A percentile compares a stretch with the other conserved stretches of the same genome.
phyloP scores from a whole-genome alignment of 2,888 invertebrate species.

The Agrypnus murinus region DNA sequence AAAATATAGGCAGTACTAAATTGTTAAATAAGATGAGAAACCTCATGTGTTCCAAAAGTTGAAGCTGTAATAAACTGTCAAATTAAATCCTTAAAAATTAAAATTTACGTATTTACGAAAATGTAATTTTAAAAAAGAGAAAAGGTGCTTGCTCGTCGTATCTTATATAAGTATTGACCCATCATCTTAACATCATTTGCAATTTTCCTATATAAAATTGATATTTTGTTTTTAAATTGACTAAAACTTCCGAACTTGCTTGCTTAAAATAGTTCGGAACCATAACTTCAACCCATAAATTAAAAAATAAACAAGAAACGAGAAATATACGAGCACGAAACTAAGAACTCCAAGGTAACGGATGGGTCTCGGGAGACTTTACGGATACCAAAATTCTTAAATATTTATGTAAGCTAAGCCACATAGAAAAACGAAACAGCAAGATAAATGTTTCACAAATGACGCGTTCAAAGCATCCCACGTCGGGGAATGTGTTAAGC shows the following conservation, averaged over 20 bases:
- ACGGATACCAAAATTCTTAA: constrained; percentile 19
- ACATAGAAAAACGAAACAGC: constrained; percentile 7
- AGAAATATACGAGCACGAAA: constrained; percentile 29
- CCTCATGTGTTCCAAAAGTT: constrained; percentile 2
- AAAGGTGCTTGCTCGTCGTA: neutral
- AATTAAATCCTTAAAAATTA: neutral
- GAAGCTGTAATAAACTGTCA: neutral
- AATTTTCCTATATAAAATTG: too few species aligned
- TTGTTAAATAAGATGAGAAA: too few species aligned
- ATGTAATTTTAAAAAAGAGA: constrained; percentile 8
- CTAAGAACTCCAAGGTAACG: constrained; percentile 27
- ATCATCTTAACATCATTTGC: too few species aligned
- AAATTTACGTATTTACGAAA: neutral
- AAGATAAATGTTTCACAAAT: constrained; percentile 24
- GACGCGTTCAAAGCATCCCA: neutral
- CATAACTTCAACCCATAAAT: constrained; percentile 15
- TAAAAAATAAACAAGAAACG: constrained; percentile 24
- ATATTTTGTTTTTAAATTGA: too few species aligned
- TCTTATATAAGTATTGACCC: constrained; percentile 12
- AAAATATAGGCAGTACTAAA: too few species aligned
- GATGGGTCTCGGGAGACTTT: constrained; percentile 8
- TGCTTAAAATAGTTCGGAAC: neutral
- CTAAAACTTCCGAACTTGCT: too few species aligned
- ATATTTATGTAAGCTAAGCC: constrained; percentile 24
- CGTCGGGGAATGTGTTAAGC: neutral